phyloP scores from a whole-genome alignment of 30 jellyfish, hydroid and myxozoan genomes.

The Cassiopea xamachana region DNA sequence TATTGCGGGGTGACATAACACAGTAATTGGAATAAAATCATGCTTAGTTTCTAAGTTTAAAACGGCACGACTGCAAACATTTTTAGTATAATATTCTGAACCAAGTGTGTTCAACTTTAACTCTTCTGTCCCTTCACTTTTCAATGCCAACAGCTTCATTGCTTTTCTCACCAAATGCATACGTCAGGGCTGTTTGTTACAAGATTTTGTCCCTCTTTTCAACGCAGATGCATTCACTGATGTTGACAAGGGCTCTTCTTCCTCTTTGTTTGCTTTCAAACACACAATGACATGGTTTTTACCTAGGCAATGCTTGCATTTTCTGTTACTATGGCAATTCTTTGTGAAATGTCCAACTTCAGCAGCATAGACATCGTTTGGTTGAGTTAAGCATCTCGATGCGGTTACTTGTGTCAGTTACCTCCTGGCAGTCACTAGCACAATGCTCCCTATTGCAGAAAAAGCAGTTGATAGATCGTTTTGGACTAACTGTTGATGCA shows the following conservation, averaged over 20 bases:
- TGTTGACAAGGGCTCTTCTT: conserved; percentile 10
- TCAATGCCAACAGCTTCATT: neutral
- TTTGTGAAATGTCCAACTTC: conserved; percentile 6
- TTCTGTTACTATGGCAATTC: neutral
- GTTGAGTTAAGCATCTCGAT: neutral
- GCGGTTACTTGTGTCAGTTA: neutral
- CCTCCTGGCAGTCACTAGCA: conserved; percentile 21
- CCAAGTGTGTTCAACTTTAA: conserved; percentile 29
- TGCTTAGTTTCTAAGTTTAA: conserved; percentile 27
- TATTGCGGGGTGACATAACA: neutral
- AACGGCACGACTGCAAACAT: conserved; percentile 2
- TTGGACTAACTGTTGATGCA: conserved; percentile 4
- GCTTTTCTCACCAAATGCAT: conserved; percentile 31
- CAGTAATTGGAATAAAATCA: neutral
- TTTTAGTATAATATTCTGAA: conserved; percentile 1
- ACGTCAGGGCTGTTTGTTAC: conserved; percentile 16
- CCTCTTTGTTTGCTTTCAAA: neutral
- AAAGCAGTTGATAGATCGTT: neutral
- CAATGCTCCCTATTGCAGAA: conserved; percentile 19
- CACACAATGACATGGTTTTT: neutral
- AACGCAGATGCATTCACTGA: conserved; percentile 23
- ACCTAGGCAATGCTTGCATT: neutral
- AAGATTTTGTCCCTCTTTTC: conserved; percentile 5
- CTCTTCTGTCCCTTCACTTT: neutral
- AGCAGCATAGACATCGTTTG: conserved; percentile 4